Evolutionary conservation across 2,888 invertebrate species (phyloP).

Genomic region (Micoletzkya japonica): DNA sequence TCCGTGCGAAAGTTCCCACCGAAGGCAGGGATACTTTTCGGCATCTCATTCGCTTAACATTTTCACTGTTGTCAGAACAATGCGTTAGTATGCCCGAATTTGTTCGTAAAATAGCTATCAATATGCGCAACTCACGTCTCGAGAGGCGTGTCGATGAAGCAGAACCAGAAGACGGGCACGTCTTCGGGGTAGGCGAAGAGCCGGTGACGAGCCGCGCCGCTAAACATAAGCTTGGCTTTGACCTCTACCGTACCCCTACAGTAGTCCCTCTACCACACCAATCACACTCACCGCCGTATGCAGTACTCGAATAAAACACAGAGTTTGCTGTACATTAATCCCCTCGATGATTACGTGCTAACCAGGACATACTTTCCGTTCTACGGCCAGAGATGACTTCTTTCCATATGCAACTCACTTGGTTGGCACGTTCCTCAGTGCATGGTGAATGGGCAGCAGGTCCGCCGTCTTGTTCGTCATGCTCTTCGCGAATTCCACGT

Average conservation of each 20-base stretch:
- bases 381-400: neutral
- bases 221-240: neutral
- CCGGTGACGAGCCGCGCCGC: neutral
- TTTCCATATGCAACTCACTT: neutral
- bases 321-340: too few relatives aligned
- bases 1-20: too few relatives aligned
- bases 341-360: too few relatives aligned
- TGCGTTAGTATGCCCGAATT: neutral
- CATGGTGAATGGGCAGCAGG: conserved; percentile 10
- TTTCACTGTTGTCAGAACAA: too few relatives aligned
- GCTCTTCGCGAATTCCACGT: neutral
- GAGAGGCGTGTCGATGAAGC: conserved; percentile 9
- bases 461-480: neutral
- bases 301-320: too few relatives aligned
- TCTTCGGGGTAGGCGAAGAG: conserved; percentile 23
- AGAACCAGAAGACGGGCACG: conserved; percentile 25
- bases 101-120: neutral
- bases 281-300: too few relatives aligned
- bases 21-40: too few relatives aligned
- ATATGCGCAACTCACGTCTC: conserved; percentile 9
- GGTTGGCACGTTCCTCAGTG: neutral
- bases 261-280: too few relatives aligned
- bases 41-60: too few relatives aligned
- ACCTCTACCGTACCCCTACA: too few relatives aligned
- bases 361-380: neutral